phyloP scores from a whole-genome alignment of 64 coral and sea anemone genomes.

The Montipora efflorescens region DNA sequence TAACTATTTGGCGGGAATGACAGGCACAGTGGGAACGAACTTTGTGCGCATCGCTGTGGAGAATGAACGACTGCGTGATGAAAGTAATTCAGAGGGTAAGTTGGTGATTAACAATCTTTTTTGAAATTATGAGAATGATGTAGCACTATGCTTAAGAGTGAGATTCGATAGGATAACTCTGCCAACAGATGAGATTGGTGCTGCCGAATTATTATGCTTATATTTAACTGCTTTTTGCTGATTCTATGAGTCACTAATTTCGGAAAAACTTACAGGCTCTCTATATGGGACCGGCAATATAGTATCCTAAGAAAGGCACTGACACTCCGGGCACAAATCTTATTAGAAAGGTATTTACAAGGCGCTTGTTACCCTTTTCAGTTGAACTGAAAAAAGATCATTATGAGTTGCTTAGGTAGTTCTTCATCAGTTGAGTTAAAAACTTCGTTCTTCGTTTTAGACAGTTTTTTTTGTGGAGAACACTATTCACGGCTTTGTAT shows the following conservation, averaged over 20 bases:
- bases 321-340: not conserved
- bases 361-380: not conserved
- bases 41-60: slow-evolving; percentile 37
- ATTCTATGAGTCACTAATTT: not conserved
- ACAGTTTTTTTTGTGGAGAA: not conserved
- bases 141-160: not conserved
- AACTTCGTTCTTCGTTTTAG: not conserved
- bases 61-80: slow-evolving; percentile 5
- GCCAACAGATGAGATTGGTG: not conserved
- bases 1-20: slow-evolving; percentile 75
- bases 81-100: not conserved
- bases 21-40: slow-evolving; percentile 49
- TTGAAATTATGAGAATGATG: not conserved
- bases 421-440: not conserved
- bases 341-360: not conserved
- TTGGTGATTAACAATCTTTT: not conserved
- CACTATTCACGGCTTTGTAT: not conserved
- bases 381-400: not conserved
- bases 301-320: not conserved
- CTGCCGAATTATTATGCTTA: not conserved
- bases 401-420: not conserved
- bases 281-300: not conserved
- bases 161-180: no score
- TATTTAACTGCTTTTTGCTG: not conserved
- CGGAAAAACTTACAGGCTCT: not conserved